A percentile compares a stretch with the other conserved stretches of the same genome.
These are phyloP conservation scores for Condylura cristata DNA, from an alignment of 2,113 vertebrate genomes.

Conservation along the genomic window DNA sequence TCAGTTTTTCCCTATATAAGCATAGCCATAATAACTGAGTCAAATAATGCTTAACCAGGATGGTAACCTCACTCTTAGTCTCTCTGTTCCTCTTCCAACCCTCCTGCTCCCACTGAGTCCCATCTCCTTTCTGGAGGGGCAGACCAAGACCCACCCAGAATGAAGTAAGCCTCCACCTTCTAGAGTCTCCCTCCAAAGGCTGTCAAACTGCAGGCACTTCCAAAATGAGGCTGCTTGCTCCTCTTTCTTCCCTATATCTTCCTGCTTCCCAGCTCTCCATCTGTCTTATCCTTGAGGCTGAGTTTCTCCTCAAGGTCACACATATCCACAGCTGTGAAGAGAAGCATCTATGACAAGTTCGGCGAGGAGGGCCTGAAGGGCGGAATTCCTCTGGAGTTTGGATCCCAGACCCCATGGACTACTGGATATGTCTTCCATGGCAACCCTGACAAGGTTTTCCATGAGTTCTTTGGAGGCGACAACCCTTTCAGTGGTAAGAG, in stretches of 20 bases:
- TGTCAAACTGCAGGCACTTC: not conserved
- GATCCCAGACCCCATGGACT: conserved; percentile 88
- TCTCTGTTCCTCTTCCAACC: not conserved
- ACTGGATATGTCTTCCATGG: conserved; percentile 92
- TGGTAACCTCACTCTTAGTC: not conserved
- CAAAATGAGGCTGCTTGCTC: not conserved
- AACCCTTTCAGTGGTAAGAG: conserved; percentile 94
- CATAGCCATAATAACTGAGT: not conserved
- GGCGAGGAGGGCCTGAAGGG: conserved; percentile 95
- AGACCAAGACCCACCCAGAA: not conserved
- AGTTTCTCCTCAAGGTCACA: not conserved
- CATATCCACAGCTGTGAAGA: conserved; percentile 88
- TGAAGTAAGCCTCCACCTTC: not conserved
- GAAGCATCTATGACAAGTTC: conserved; percentile 95
- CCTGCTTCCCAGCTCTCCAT: not conserved
- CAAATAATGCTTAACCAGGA: not conserved
- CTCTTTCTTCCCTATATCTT: not conserved
- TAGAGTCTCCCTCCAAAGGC: not conserved
- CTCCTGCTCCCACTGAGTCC: too few species aligned
- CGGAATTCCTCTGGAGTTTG: conserved; percentile 90
- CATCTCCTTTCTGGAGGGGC: not conserved
- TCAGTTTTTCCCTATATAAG: not conserved
- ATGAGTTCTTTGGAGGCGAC: conserved; percentile 94
- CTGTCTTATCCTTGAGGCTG: not conserved
- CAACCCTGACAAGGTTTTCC: conserved; percentile 93